phyloP scores from a whole-genome alignment of 2,797 vertebrate genomes.

The Coregonus suidteri region DNA sequence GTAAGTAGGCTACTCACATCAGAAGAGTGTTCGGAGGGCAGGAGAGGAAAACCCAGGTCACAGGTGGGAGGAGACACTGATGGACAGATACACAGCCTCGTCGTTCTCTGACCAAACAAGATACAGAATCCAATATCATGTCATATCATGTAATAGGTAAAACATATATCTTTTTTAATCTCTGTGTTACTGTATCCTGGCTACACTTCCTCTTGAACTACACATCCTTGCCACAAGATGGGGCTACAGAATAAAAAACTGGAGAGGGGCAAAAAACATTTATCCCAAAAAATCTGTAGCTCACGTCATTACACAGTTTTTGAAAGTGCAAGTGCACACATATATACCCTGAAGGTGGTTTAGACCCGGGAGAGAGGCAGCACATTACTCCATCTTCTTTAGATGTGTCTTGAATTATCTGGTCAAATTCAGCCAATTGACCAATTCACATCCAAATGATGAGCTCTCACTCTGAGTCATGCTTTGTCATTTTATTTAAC shows the following conservation, averaged over 20 bases:
- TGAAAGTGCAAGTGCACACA: neutral
- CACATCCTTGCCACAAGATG: slow-evolving; percentile 53
- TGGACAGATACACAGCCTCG: slow-evolving; percentile 9
- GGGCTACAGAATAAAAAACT: slow-evolving; percentile 27
- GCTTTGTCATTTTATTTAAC: no score
- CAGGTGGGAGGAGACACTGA: slow-evolving; percentile 34
- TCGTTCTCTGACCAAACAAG: neutral
- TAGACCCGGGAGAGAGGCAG: neutral
- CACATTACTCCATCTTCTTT: no score
- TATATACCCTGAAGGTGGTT: neutral
- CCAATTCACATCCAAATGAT: neutral
- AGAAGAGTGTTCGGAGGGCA: slow-evolving; percentile 60
- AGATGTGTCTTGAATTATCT: neutral
- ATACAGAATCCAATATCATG: no score
- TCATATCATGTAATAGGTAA: no score
- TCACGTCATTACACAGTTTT: neutral
- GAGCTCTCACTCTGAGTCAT: neutral
- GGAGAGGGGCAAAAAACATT: neutral
- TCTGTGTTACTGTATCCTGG: no score
- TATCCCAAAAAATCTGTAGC: neutral
- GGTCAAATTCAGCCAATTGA: neutral
- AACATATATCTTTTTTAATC: no score
- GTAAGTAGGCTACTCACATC: slow-evolving; percentile 56
- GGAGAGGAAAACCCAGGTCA: slow-evolving; percentile 32
- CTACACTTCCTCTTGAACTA: neutral